Conservation (phyloP, 2,113 vertebrate genomes). For the Micronycteris hirsuta region DNA sequence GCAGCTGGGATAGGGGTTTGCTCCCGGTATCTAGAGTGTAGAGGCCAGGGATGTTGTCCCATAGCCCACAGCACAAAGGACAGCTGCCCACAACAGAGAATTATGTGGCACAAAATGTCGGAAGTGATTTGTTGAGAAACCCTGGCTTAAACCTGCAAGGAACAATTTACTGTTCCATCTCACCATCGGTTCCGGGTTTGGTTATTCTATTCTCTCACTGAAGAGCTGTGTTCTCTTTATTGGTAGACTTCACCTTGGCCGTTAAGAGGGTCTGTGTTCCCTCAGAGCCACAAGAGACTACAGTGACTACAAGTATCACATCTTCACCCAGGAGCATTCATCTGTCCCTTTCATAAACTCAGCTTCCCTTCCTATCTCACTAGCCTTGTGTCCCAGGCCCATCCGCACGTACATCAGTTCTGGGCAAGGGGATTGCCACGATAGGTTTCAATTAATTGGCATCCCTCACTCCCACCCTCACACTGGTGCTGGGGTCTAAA, state of each 20-base stretch:
- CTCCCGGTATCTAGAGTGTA: background rate
- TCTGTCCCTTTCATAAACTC: background rate
- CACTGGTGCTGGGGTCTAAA: background rate
- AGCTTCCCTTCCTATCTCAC: background rate
- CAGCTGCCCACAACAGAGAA: background rate
- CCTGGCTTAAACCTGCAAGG: background rate
- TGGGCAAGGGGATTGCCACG: background rate
- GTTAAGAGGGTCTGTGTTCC: background rate
- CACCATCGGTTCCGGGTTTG: background rate
- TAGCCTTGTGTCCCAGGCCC: background rate
- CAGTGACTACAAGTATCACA: background rate
- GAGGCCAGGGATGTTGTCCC: background rate
- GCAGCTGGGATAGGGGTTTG: background rate
- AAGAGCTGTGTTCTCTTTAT: background rate
- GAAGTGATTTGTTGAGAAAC: background rate
- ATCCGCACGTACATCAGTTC: background rate
- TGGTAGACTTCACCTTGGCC: background rate
- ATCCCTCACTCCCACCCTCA: background rate
- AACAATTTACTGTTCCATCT: background rate
- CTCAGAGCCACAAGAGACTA: background rate
- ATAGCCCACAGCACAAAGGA: background rate
- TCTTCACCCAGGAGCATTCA: background rate
- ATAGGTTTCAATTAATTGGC: background rate
- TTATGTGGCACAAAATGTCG: background rate
- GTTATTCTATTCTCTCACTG: background rate